Percentiles rank a stretch among this genome's conserved stretches.
Evolutionary conservation across 2,113 vertebrate genomes (phyloP).

Genomic region (Mungos mungo): DNA sequence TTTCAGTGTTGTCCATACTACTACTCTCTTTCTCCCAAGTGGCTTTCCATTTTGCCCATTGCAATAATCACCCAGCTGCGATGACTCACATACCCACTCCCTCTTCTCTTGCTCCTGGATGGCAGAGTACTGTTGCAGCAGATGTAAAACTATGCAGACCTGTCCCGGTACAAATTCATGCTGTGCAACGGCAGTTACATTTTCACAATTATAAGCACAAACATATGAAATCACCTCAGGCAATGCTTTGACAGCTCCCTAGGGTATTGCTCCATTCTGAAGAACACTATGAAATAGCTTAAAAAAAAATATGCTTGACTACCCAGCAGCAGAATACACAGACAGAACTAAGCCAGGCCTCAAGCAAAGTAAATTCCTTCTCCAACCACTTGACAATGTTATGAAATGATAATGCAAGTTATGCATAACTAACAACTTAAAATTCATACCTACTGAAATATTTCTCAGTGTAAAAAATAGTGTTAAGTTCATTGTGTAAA

Average conservation of each 20-base stretch:
- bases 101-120: not conserved
- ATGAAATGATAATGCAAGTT: constrained; percentile 54
- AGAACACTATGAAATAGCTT: constrained; percentile 60
- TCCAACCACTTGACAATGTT: constrained; percentile 1
- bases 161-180: not conserved
- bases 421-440: constrained; percentile 29
- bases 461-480: not conserved
- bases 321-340: not conserved
- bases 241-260: constrained; percentile 67
- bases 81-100: not conserved
- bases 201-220: constrained; percentile 75
- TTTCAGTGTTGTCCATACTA: not conserved
- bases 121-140: not conserved
- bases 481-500: not conserved
- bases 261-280: constrained; percentile 62
- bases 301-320: constrained; percentile 52
- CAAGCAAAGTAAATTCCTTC: constrained; percentile 51
- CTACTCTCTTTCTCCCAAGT: not conserved
- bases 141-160: constrained; percentile 36
- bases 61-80: not conserved
- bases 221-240: constrained; percentile 69
- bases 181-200: constrained; percentile 47
- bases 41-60: not conserved
- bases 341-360: constrained; percentile 43
- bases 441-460: constrained; percentile 36